Conservation (phyloP, 2,113 vertebrate species). For the Platysteira castanea region DNA sequence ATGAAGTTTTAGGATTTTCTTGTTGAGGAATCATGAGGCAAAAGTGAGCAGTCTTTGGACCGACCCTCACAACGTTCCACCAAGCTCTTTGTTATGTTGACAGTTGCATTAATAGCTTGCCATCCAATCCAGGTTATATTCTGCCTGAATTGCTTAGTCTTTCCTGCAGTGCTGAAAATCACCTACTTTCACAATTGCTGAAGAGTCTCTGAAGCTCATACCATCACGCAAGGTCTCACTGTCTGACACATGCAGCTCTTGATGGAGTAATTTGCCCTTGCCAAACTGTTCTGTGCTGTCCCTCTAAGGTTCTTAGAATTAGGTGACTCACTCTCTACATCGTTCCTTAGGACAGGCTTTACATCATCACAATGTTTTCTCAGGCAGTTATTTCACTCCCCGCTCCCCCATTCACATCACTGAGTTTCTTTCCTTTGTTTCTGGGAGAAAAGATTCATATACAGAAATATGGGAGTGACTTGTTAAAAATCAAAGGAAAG, state of each 20-base stretch:
- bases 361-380: background rate
- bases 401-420: background rate
- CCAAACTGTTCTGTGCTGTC: background rate
- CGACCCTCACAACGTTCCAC: too few relatives aligned
- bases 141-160: background rate
- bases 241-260: background rate
- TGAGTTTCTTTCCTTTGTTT: slow-evolving; percentile 24
- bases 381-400: background rate
- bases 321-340: background rate
- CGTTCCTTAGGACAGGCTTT: background rate
- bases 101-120: background rate
- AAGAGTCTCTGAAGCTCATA: background rate
- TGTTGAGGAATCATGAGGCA: too few relatives aligned
- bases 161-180: background rate
- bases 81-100: background rate
- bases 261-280: background rate
- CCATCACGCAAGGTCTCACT: background rate
- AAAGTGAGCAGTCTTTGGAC: too few relatives aligned
- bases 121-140: background rate
- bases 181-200: background rate
- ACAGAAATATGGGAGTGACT: background rate
- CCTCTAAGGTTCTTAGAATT: background rate
- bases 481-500: background rate
- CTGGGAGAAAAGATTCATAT: background rate
- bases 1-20: too few relatives aligned